These are phyloP conservation scores for Papilio gigon DNA, from an alignment of 2,888 invertebrate species.

Conservation along the genomic window DNA sequence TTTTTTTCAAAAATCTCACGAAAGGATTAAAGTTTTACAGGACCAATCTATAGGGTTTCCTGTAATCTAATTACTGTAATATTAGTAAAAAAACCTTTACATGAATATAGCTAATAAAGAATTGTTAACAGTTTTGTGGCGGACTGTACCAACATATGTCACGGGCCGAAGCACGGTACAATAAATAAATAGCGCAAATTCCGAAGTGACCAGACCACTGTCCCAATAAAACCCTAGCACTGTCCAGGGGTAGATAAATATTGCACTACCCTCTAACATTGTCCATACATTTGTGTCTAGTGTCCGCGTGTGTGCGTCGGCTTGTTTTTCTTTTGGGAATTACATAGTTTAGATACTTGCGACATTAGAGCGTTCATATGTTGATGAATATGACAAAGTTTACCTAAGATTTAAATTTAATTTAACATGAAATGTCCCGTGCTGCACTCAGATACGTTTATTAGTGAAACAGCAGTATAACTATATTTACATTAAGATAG, in stretches of 20 bases:
- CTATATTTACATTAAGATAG: no score
- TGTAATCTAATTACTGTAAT: neutral
- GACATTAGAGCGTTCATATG: conserved; percentile 1
- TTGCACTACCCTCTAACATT: conserved; percentile 56
- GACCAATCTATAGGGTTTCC: no score
- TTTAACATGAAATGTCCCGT: no score
- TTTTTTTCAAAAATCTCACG: no score
- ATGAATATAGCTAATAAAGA: neutral
- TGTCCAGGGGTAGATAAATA: conserved; percentile 69
- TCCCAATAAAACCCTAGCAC: conserved; percentile 76
- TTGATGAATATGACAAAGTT: conserved; percentile 3
- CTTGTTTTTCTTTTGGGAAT: conserved; percentile 41
- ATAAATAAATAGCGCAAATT: conserved; percentile 81
- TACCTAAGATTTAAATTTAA: no score
- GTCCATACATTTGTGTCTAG: conserved; percentile 48
- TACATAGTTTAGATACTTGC: conserved; percentile 25
- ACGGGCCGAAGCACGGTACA: conserved; percentile 67
- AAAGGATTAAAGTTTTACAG: no score
- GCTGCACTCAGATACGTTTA: no score
- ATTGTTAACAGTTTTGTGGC: conserved; percentile 54
- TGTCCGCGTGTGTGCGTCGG: conserved; percentile 34
- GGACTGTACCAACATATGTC: conserved; percentile 67
- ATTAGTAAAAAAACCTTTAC: neutral
- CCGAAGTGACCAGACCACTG: conserved; percentile 78
- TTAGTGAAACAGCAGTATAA: no score